phyloP scores from a whole-genome alignment of 1,140 invertebrate species.

The Colletes latitarsis region DNA sequence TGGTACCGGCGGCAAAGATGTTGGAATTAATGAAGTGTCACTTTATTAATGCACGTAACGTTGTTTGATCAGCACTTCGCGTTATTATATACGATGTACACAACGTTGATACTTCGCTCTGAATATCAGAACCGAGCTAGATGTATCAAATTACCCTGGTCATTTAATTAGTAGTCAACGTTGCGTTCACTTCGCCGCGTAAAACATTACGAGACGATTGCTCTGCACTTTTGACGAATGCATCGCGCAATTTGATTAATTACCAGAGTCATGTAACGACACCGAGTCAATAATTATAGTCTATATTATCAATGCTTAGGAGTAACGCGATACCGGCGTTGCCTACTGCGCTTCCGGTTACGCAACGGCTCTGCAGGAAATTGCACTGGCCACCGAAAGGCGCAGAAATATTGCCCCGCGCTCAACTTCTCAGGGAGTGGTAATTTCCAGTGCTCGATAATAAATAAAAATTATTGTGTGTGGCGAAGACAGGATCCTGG shows the following conservation, averaged over 20 bases:
- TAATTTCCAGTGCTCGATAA: too few relatives aligned
- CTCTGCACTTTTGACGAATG: not conserved
- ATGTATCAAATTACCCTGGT: not conserved
- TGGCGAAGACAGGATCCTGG: too few relatives aligned
- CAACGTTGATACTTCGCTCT: not conserved
- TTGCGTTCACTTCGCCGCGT: not conserved
- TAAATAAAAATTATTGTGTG: too few relatives aligned
- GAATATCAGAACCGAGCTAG: not conserved
- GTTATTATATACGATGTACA: not conserved
- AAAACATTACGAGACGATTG: not conserved
- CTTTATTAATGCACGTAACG: not conserved
- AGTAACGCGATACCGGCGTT: constrained; percentile 2
- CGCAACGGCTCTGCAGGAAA: not conserved
- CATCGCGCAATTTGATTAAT: constrained; percentile 8
- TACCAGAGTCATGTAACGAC: not conserved
- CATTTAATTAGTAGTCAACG: not conserved
- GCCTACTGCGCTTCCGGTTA: constrained; percentile 2
- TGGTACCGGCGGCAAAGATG: not conserved
- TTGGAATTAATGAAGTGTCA: not conserved
- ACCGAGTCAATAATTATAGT: not conserved
- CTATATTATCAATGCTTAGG: not conserved
- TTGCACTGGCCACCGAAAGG: not conserved
- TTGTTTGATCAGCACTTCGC: not conserved
- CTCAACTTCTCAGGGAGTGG: too few relatives aligned
- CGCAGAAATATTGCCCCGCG: not conserved